Percentiles rank a stretch among this genome's conserved stretches.
phyloP scores from a whole-genome alignment of 2,797 vertebrate species.

The Dermochelys coriacea region DNA sequence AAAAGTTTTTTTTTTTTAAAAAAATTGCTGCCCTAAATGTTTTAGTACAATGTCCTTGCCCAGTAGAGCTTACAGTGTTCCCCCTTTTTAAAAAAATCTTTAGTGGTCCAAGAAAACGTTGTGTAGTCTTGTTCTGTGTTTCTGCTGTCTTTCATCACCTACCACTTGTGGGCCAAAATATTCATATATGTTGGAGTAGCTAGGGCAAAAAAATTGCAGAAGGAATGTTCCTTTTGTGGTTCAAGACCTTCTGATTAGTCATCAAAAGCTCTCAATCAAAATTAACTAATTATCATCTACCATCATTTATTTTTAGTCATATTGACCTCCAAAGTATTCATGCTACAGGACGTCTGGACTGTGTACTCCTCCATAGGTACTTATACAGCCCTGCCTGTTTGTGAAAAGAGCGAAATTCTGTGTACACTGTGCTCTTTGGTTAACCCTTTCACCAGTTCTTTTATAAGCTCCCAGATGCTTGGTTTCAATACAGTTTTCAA shows the following conservation, averaged over 20 bases:
- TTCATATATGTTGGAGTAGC: neutral
- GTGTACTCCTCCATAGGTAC: neutral
- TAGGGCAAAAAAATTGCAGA: neutral
- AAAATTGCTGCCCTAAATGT: neutral
- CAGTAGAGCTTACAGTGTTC: neutral
- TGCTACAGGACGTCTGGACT: neutral
- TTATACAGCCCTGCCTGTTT: neutral
- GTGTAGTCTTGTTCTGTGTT: neutral
- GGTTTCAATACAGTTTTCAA: neutral
- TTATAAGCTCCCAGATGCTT: neutral
- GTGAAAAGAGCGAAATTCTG: neutral
- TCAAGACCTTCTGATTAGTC: neutral
- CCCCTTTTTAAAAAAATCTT: neutral
- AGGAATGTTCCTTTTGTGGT: neutral
- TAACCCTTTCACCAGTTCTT: neutral
- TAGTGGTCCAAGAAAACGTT: neutral
- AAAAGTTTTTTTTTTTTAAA: neutral
- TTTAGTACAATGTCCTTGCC: neutral
- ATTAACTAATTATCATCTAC: neutral
- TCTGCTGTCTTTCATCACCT: neutral
- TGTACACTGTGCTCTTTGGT: neutral
- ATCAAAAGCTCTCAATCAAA: neutral
- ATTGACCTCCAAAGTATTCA: neutral
- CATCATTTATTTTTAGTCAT: neutral
- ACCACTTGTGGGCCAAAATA: neutral